Conservation (phyloP, 2,888 invertebrate species). For the Tineola bisselliella region DNA sequence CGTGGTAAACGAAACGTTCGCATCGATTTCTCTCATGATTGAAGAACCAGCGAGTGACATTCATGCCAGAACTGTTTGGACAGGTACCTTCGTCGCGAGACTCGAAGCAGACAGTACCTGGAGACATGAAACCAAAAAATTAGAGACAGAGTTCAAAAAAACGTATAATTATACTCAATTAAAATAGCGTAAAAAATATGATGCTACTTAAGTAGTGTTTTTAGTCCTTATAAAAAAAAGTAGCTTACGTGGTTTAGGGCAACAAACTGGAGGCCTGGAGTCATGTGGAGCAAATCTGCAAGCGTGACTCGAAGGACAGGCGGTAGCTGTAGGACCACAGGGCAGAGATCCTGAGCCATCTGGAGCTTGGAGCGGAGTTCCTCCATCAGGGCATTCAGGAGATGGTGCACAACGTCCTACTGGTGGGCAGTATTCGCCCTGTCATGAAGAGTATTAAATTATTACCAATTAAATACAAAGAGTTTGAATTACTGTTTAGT, state of each 20-base stretch:
- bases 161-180: too few species aligned
- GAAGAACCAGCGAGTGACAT: conserved; percentile 76
- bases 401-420: conserved; percentile 81
- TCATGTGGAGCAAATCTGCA: conserved; percentile 85
- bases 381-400: conserved; percentile 44
- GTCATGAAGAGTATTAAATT: neutral
- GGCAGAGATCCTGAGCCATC: conserved; percentile 63
- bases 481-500: too few species aligned
- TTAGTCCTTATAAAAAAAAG: neutral
- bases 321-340: conserved; percentile 81
- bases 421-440: conserved; percentile 76
- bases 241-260: conserved; percentile 80
- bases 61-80: conserved; percentile 38
- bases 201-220: too few species aligned
- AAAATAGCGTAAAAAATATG: neutral
- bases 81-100: conserved; percentile 72
- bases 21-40: conserved; percentile 82
- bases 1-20: conserved; percentile 73
- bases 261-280: conserved; percentile 83
- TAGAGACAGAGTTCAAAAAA: too few species aligned
- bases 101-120: conserved; percentile 84
- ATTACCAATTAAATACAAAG: too few species aligned
- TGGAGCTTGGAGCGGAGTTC: conserved; percentile 41
- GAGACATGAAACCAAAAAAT: neutral
- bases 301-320: conserved; percentile 86